A percentile compares a stretch with the other conserved stretches of the same genome.
These are phyloP conservation scores for Aphidius colemani DNA, from an alignment of 2,888 invertebrate genomes.

Conservation along the genomic window DNA sequence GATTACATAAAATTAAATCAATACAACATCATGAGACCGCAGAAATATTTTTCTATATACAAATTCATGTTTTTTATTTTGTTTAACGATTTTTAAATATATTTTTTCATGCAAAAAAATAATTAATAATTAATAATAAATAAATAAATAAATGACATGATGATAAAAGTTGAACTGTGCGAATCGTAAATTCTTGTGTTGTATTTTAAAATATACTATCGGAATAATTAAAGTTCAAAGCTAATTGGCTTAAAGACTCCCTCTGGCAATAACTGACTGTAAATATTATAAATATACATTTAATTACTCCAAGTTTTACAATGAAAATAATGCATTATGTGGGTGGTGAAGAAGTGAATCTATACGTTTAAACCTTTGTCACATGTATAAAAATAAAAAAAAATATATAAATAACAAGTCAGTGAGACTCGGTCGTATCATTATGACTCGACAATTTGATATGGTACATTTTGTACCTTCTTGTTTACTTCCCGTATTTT, in stretches of 20 bases:
- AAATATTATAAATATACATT: conserved; percentile 28
- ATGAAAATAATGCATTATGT: conserved; percentile 24
- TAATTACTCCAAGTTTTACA: conserved; percentile 28
- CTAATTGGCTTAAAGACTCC: conserved; percentile 36
- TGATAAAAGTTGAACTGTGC: conserved; percentile 5
- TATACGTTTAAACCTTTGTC: background rate
- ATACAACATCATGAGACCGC: no score
- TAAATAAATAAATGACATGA: background rate
- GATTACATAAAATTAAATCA: conserved; percentile 5
- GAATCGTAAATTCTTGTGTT: conserved; percentile 20
- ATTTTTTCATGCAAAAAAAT: conserved; percentile 2
- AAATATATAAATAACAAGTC: no score
- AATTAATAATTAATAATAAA: background rate
- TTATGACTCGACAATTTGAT: no score
- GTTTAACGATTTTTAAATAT: conserved; percentile 6
- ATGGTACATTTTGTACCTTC: background rate
- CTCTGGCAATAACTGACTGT: conserved; percentile 2
- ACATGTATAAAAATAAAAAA: no score
- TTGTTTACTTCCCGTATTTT: conserved; percentile 3
- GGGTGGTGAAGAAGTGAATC: conserved; percentile 21
- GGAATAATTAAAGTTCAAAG: conserved; percentile 37
- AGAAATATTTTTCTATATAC: conserved; percentile 13
- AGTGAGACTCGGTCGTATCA: no score
- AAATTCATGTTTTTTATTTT: background rate
- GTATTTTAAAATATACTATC: conserved; percentile 2